Conservation (phyloP, 2,113 vertebrate species). For the Polyodon spathula region DNA sequence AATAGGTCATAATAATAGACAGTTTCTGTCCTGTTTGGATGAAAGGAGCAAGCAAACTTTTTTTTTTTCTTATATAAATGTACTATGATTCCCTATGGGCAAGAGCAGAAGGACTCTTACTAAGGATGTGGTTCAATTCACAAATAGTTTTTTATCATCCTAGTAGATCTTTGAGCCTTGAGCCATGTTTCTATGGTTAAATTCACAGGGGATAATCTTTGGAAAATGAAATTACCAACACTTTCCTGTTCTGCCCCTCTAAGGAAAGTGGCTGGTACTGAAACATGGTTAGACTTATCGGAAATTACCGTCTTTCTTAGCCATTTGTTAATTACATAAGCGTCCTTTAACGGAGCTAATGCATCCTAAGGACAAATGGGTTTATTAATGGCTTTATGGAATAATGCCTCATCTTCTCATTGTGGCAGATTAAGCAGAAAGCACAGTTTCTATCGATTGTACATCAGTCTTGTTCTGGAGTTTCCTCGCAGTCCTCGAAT, state of each 20-base stretch:
- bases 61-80: neutral
- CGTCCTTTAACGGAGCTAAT: slow-evolving; percentile 1
- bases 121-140: too few species aligned
- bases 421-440: neutral
- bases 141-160: neutral
- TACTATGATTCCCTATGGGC: neutral
- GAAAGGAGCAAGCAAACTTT: neutral
- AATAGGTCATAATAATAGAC: too few species aligned
- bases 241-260: neutral
- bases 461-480: slow-evolving; percentile 1
- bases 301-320: slow-evolving; percentile 4
- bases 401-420: neutral
- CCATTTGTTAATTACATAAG: neutral
- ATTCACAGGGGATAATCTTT: neutral
- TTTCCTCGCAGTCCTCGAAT: neutral
- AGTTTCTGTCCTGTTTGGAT: neutral
- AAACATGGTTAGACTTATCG: slow-evolving; percentile 1
- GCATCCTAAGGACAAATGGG: neutral
- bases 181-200: too few species aligned
- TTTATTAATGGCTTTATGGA: slow-evolving; percentile 6
- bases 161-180: neutral
- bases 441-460: neutral
- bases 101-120: too few species aligned
- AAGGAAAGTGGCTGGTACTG: neutral
- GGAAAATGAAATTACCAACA: neutral